Conservation (phyloP, 1,140 invertebrate genomes). For the Frieseomelitta varia region DNA sequence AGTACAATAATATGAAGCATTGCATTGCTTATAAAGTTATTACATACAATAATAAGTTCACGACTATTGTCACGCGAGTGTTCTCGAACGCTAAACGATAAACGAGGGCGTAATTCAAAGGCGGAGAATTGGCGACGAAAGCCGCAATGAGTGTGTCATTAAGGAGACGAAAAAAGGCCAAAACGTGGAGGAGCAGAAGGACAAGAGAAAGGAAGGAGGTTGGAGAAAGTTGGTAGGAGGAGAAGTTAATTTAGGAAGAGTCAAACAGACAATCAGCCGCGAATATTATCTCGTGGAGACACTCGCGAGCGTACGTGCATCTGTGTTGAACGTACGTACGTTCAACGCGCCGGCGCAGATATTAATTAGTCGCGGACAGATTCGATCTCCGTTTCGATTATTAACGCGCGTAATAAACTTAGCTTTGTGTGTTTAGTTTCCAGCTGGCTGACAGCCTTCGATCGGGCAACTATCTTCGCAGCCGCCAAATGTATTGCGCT, state of each 20-base stretch:
- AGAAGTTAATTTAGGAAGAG: slow-evolving; percentile 31
- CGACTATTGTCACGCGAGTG: background rate
- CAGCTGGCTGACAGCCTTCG: background rate
- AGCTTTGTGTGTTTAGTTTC: background rate
- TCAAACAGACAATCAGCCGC: background rate
- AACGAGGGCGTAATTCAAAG: background rate
- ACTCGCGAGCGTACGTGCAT: background rate
- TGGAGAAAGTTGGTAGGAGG: too few species aligned
- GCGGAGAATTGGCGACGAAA: background rate
- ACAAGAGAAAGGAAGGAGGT: background rate
- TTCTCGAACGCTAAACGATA: background rate
- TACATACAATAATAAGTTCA: too few species aligned
- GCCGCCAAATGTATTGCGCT: too few species aligned
- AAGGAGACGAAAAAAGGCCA: slow-evolving; percentile 17
- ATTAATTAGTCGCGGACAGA: slow-evolving; percentile 19
- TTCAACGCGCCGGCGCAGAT: background rate
- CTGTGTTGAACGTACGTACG: background rate
- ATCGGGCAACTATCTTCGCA: background rate
- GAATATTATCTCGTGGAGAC: slow-evolving; percentile 37
- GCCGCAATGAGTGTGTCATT: slow-evolving; percentile 13
- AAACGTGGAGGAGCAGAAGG: background rate
- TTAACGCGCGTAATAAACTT: background rate
- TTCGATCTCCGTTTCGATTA: slow-evolving; percentile 4
- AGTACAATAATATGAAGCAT: too few species aligned
- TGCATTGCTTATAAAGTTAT: too few species aligned